These are phyloP conservation scores for Neodon shergylaensis DNA, from an alignment of 2,113 vertebrate genomes.

Conservation along the genomic window DNA sequence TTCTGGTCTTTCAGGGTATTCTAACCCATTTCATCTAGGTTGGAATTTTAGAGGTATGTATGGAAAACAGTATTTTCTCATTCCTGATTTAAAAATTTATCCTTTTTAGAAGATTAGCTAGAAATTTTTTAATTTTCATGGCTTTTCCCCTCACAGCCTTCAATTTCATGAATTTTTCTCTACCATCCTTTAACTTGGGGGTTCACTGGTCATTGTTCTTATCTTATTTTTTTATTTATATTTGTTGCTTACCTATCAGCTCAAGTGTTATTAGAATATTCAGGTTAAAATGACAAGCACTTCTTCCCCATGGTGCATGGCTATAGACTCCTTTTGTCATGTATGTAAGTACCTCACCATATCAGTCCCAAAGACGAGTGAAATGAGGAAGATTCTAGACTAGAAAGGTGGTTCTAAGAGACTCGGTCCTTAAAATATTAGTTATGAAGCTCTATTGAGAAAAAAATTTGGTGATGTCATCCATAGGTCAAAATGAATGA, in stretches of 20 bases:
- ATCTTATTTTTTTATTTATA: not conserved
- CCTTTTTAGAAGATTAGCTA: not conserved
- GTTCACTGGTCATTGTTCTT: not conserved
- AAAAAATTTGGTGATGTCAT: slow-evolving; percentile 17
- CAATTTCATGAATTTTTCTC: not conserved
- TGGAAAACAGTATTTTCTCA: not conserved
- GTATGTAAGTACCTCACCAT: not conserved
- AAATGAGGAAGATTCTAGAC: not conserved
- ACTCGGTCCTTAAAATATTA: slow-evolving; percentile 13
- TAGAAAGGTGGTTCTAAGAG: not conserved
- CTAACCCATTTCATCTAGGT: not conserved
- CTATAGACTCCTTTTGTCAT: not conserved
- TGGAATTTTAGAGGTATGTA: not conserved
- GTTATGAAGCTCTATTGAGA: not conserved
- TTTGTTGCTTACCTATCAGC: not conserved
- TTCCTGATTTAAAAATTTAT: not conserved
- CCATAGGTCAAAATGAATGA: slow-evolving; percentile 41
- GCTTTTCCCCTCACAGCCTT: not conserved
- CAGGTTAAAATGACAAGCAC: slow-evolving; percentile 11
- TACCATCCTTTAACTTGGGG: not conserved
- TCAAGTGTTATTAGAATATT: not conserved
- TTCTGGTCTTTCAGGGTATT: not conserved
- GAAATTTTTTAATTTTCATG: not conserved
- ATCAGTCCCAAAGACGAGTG: not conserved
- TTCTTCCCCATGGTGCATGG: not conserved